A percentile compares a stretch with the other conserved stretches of the same genome.
phyloP scores from a whole-genome alignment of 2,113 vertebrate species.

The rabbit (Oryctolagus cuniculus) region mOryCun1.1 NC_091436.1:167230501-167231000 shows the following conservation, averaged over 20 bases:
- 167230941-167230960: not conserved
- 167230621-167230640: not conserved
- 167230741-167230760: not conserved
- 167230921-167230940: not conserved
- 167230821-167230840: not conserved
- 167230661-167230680: not conserved
- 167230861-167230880: slow-evolving; percentile 18
- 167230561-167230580: not conserved
- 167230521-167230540: not conserved
- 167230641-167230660: not conserved
- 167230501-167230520: not conserved
- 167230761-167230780: not conserved
- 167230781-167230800: not conserved
- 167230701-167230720: not conserved
- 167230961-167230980: not conserved
- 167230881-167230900: not conserved
- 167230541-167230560: not conserved
- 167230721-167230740: not conserved
- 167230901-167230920: not conserved
- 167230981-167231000: not conserved
- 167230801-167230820: slow-evolving; percentile 11
- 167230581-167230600: not conserved
- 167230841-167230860: slow-evolving; percentile 36
- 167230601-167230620: not conserved
- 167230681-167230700: not conserved